Base-by-base conservation (phyloP, 1,140 invertebrate genomes). In the Hesperophylax magnus region DNA sequence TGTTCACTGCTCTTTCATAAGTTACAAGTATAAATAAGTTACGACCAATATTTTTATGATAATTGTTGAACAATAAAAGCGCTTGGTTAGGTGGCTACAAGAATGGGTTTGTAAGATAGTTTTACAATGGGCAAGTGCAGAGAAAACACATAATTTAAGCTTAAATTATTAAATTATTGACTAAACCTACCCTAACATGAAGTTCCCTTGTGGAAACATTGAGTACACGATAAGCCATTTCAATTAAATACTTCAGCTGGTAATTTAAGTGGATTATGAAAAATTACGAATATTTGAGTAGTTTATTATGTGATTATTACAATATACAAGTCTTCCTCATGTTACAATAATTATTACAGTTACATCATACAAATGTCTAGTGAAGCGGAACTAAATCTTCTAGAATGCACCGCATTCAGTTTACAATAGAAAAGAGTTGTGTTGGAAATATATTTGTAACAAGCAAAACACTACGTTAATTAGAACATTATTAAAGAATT, bases 81-180 rank as follows among this genome's bases (percentile, higher is more conserved):
- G 14, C 20, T 60, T 27, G 54, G 18, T 76, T 24, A 72, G 14
- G 69, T 72, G 47, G 69, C 69, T 54, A 72, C 47, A 31, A 72
- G 69, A 76, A 76, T 76, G 27, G 34, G 54, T 60, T 72, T 58
- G 72, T 76, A 76, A 76, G 60, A 76, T 61, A 76, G 24, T 60
- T 60, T 60, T 76, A 60, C 53, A 58, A 76, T 76, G 54, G 56
- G 72, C 56, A 60, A 76, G 56, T 60, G 56, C 54, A 20, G 52
- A 76, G 54, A 76, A 76, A 60, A 76, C 56, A 72, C 69, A 76
- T 72, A 60, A 39, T 76, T 76, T 47, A 72, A 76, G 53, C 72
- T 76, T 76, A 76, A 58, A 76, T 56, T 60, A 76, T 76, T 60
- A 76, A 34, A 18, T 60, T 60, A 54, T 54, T 76, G 72, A 76